Evolutionary conservation across 2,113 vertebrate genomes (phyloP), one percentile per base, ranked within the genome.

Genomic region (Dinomys branickii): DNA sequence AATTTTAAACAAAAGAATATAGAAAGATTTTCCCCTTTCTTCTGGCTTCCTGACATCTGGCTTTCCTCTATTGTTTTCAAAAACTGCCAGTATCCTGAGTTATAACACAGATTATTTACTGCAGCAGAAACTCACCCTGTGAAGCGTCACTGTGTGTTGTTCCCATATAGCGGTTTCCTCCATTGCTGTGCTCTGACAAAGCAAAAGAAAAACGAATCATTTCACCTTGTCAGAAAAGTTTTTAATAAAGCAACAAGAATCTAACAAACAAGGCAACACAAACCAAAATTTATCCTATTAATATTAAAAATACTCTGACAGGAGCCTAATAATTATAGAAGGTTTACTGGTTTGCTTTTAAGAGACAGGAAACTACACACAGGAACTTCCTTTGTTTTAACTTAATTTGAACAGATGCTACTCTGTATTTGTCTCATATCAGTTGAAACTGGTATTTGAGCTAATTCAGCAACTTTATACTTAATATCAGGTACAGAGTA

Each of bases 131-230:
- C 99, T 98, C 97, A 99, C 99, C 99, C 99, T 99, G 99, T 99
- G 99, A 98, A 99, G 99, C 95, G 99, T 99, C 98, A 99, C 99
- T 92, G 99, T 99, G 98, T 99, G 99, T 98, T 99, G 99, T 99
- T 99, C 99, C 99, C 99, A 99, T 99, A 99, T 99, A 97, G 99
- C 99, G 12, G 99, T 99, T 99, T 99, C 99, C 99, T 99, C 99
- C 99, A 99, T 99, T 96, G 99, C 98, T 99, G 99, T 99, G 97
- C 98, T 99, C 99, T 99, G 98, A 61, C 97, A 98, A 61, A 98
- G 80, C 92, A 67, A 98, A 90, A 97, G 77, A 97, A 95, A 96
- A 90, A 94, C 75, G 95, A 41, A 63, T 35, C 50, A 95, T 98
- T 96, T 97, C 47, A 91, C 81, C n/a, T 92, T 94, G 83, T 87